Percentiles rank a stretch among this genome's conserved stretches.
These are phyloP conservation scores for Meliscaeva auricollis DNA, from an alignment of 2,888 invertebrate species.

Conservation along the genomic window DNA sequence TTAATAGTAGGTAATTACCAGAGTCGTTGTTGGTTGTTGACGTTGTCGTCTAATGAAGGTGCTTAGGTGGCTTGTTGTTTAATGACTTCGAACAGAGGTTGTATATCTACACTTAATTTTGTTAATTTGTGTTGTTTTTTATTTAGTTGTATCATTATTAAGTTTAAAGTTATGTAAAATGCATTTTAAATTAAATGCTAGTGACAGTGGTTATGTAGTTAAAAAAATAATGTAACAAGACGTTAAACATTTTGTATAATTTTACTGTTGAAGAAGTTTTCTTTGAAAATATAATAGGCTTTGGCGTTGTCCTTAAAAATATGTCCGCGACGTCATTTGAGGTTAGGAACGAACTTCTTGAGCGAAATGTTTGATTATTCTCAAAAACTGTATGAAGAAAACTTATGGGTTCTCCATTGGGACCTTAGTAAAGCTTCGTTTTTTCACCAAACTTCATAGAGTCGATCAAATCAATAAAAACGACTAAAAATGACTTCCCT, in stretches of 20 bases:
- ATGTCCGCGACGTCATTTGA: too few species aligned
- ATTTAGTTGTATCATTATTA: conserved; percentile 4
- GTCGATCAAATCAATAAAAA: too few species aligned
- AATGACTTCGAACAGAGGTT: conserved; percentile 63
- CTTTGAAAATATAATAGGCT: too few species aligned
- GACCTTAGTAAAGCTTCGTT: too few species aligned
- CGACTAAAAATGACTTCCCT: too few species aligned
- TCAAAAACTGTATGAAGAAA: too few species aligned
- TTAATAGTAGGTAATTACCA: conserved; percentile 63
- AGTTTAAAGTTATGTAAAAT: conserved; percentile 45
- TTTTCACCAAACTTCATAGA: too few species aligned
- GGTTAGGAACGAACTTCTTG: too few species aligned
- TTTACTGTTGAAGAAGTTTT: neutral
- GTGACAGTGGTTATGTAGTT: conserved; percentile 21
- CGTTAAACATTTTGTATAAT: conserved; percentile 18
- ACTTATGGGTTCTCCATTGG: too few species aligned
- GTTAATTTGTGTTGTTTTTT: conserved; percentile 23
- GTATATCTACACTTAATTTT: conserved; percentile 37
- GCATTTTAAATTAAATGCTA: conserved; percentile 43
- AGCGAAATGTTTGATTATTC: too few species aligned
- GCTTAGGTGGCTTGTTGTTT: conserved; percentile 63
- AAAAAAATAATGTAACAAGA: conserved; percentile 6
- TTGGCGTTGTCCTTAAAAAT: too few species aligned
- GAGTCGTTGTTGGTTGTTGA: conserved; percentile 3
- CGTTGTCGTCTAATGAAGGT: conserved; percentile 23